These are phyloP conservation scores for Platerodrilus igneus DNA, from an alignment of 2,888 invertebrate genomes.

Conservation along the genomic window DNA sequence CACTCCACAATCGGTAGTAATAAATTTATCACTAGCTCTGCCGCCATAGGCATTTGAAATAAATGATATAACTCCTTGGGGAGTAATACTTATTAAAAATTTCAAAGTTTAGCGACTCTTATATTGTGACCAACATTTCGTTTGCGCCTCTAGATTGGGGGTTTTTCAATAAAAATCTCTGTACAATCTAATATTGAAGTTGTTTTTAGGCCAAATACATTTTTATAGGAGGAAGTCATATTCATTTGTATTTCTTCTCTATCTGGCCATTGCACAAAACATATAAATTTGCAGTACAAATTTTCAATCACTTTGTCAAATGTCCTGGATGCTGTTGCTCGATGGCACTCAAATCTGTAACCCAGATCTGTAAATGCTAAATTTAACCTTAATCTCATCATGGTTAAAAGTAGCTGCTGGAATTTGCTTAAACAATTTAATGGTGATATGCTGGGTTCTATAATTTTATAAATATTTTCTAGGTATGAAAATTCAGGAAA, in stretches of 20 bases:
- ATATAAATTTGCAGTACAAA: constrained; percentile 2
- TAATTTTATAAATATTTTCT: constrained; percentile 4
- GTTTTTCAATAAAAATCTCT: constrained; percentile 5
- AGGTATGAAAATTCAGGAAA: constrained; percentile 3
- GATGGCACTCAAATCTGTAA: constrained; percentile 1
- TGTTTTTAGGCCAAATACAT: neutral
- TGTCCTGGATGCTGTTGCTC: constrained; percentile 1
- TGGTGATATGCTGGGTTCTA: neutral
- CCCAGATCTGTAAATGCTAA: constrained; percentile 6
- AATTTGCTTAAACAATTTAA: neutral
- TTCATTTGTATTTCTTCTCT: constrained; percentile 2
- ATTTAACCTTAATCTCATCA: constrained; percentile 7
- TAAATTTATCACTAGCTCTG: too few relatives aligned
- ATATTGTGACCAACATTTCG: constrained; percentile 3
- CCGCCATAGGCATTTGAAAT: too few relatives aligned
- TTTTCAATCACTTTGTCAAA: constrained; percentile 2
- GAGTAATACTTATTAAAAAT: constrained; percentile 10
- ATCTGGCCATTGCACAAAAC: constrained; percentile 3
- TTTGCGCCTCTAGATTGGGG: constrained; percentile 4
- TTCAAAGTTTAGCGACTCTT: constrained; percentile 7
- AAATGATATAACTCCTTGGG: too few relatives aligned
- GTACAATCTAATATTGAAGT: too few relatives aligned
- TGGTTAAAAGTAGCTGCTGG: constrained; percentile 2
- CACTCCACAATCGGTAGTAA: too few relatives aligned
- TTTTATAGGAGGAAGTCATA: constrained; percentile 1